Percentiles rank a stretch among this genome's conserved stretches.
Evolutionary conservation across 2,797 vertebrate species (phyloP).

Genomic region (Natrix natrix): DNA sequence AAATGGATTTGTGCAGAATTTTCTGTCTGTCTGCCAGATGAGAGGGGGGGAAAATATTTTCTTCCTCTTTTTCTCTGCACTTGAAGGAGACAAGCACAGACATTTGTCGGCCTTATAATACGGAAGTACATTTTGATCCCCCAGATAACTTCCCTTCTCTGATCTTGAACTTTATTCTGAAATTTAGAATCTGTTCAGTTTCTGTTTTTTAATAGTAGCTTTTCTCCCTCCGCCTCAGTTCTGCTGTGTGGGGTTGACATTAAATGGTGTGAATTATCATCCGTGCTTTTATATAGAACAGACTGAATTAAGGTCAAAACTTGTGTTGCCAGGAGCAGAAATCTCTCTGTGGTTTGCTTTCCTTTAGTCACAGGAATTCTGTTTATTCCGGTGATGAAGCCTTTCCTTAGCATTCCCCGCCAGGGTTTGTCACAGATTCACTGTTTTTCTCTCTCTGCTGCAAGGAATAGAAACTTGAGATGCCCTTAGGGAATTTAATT

Average conservation of each 20-base stretch:
- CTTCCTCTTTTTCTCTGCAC: not conserved
- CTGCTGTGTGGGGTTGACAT: rapidly evolving
- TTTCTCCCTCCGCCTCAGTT: not conserved
- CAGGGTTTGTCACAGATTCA: not conserved
- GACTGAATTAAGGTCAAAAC: not conserved
- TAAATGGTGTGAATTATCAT: no score
- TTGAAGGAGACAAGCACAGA: not conserved
- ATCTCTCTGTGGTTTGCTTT: not conserved
- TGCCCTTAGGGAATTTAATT: not conserved
- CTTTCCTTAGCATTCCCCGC: not conserved
- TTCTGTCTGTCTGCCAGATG: not conserved
- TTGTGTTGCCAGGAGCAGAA: not conserved
- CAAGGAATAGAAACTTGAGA: not conserved
- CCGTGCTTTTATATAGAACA: not conserved
- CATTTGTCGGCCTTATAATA: not conserved
- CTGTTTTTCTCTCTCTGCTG: not conserved
- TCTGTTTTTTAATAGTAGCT: not conserved
- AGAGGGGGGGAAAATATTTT: not conserved
- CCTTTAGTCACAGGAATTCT: not conserved
- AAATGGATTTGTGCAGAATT: not conserved
- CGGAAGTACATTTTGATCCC: not conserved
- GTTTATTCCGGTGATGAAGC: not conserved
- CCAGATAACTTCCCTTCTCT: not conserved
- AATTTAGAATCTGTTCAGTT: not conserved
- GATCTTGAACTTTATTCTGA: not conserved